phyloP scores from a whole-genome alignment of 2,797 vertebrate species.

The Syngnathus acus region DNA sequence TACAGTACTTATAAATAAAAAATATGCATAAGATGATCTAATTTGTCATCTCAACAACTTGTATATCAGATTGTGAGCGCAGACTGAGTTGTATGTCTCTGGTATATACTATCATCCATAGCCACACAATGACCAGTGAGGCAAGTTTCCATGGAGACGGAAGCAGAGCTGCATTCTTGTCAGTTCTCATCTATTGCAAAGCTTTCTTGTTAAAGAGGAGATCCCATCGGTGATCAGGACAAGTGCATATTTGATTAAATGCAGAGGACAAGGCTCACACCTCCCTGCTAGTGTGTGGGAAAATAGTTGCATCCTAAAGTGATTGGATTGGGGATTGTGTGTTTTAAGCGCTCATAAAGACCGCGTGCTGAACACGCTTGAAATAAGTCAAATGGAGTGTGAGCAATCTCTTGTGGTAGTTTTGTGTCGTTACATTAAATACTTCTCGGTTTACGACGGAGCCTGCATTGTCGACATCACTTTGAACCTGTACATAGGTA shows the following conservation, averaged over 20 bases:
- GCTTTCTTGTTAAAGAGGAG: conserved; percentile 38
- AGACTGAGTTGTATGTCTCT: conserved; percentile 13
- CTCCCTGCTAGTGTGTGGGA: background rate
- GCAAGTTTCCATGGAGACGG: conserved; percentile 73
- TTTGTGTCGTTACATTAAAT: conserved; percentile 32
- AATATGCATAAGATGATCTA: too few species aligned
- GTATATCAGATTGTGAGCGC: conserved; percentile 4
- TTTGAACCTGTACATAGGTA: background rate
- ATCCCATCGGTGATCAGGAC: conserved; percentile 10
- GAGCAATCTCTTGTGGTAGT: conserved; percentile 46
- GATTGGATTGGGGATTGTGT: conserved; percentile 2
- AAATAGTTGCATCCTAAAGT: conserved; percentile 3
- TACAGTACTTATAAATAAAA: background rate
- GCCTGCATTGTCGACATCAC: background rate
- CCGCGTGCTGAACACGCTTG: background rate
- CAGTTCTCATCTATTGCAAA: conserved; percentile 54
- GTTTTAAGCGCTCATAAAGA: conserved; percentile 1
- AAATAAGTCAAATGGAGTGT: background rate
- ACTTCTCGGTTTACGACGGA: background rate
- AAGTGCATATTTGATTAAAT: conserved; percentile 20
- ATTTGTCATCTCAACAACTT: background rate
- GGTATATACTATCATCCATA: conserved; percentile 50
- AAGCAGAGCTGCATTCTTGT: conserved; percentile 56
- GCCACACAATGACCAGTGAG: conserved; percentile 54
- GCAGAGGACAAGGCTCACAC: conserved; percentile 1